Conservation (phyloP, 2,113 vertebrate species). For the Corvus hawaiiensis region DNA sequence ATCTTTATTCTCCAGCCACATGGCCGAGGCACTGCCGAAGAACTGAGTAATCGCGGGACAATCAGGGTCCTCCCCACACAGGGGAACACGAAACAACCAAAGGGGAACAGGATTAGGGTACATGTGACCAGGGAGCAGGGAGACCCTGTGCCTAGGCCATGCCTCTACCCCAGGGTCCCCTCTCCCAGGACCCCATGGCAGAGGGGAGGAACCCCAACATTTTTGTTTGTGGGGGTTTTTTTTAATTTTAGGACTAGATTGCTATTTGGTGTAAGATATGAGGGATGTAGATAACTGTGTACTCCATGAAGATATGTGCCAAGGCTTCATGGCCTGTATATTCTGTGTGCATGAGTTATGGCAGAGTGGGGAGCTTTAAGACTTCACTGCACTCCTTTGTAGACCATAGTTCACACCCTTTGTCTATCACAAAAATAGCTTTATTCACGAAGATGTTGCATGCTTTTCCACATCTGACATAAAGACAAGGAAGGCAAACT, state of each 20-base stretch:
- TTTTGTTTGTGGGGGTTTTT: background rate
- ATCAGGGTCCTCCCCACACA: no score
- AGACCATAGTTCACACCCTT: background rate
- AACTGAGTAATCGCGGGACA: no score
- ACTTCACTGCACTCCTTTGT: background rate
- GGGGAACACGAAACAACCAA: no score
- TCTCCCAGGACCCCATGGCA: no score
- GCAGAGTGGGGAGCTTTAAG: background rate
- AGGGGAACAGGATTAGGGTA: no score
- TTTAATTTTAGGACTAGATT: background rate
- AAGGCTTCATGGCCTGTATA: background rate
- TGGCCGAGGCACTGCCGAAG: no score
- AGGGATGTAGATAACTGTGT: background rate
- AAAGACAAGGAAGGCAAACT: background rate
- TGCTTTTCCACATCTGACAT: background rate
- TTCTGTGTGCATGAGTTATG: background rate
- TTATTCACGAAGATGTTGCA: background rate
- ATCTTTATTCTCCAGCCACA: no score
- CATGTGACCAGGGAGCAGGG: no score
- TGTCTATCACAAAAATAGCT: background rate
- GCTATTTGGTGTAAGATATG: background rate
- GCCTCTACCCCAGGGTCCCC: no score
- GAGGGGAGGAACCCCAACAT: no score
- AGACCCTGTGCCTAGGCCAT: no score
- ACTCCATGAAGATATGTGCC: rapidly evolving